Percentiles rank a stretch among this genome's conserved stretches.
Conservation (phyloP, 2,888 invertebrate genomes). For the Lasioglossum pauxillum region DNA sequence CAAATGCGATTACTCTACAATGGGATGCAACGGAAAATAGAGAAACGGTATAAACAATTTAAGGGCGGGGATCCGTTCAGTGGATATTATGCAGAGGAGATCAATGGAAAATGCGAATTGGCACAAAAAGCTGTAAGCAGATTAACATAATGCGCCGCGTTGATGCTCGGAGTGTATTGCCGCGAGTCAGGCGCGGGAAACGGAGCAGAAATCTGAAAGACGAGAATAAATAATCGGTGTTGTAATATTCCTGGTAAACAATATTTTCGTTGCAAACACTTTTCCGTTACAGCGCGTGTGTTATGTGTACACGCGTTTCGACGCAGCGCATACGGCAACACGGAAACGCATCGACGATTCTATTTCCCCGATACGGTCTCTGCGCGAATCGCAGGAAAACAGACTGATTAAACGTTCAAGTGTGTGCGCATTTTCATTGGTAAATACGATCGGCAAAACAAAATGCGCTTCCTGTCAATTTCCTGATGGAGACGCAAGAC, state of each 20-base stretch:
- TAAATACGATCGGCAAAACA: conserved; percentile 35
- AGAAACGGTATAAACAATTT: neutral
- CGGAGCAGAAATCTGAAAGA: neutral
- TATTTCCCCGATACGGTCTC: conserved; percentile 16
- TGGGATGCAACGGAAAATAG: neutral
- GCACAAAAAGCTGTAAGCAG: neutral
- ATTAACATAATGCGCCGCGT: neutral
- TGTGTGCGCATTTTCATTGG: conserved; percentile 23
- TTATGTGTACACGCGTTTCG: neutral
- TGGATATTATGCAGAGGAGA: neutral
- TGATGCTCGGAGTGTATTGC: neutral
- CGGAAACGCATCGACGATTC: conserved; percentile 14
- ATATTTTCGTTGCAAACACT: neutral
- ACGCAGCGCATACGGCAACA: neutral
- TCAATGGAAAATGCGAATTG: neutral
- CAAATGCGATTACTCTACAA: neutral
- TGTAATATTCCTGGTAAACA: neutral
- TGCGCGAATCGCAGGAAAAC: conserved; percentile 27
- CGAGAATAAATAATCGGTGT: neutral
- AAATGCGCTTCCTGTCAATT: conserved; percentile 30
- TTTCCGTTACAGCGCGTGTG: neutral
- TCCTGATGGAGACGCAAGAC: conserved; percentile 3
- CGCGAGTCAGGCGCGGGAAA: neutral
- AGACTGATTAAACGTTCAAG: conserved; percentile 37
- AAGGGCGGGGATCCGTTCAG: neutral